Base-by-base conservation (phyloP, 2,797 vertebrate species). In the Nyctibius grandis region DNA sequence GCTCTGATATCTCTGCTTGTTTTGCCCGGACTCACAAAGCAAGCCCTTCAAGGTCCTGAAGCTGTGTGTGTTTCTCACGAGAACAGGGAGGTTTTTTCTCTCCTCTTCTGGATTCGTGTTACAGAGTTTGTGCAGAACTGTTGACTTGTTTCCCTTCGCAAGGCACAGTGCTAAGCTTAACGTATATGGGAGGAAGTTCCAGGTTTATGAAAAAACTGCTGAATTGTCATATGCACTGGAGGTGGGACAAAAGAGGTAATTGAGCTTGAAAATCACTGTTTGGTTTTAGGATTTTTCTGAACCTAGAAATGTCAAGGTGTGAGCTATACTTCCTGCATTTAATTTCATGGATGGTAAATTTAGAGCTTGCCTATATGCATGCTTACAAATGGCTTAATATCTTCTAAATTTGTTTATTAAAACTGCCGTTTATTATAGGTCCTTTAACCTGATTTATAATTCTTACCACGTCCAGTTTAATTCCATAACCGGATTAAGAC, bases 401-500 rank as follows among this genome's bases (percentile, higher is more conserved):
- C 34, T 85, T 90, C 60, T 69, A 67, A 79, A 79, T 82, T 70
- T 89, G 68, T 86, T 94, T 73, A 15, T 69, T 75, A 84, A 88
- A 84, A 34, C 47, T 73, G 40, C 21, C 15, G 61, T 86, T 95
- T 86, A 75, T 83, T 84, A 13, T 40, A 64, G 34, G 17, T 69
- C 36, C 47, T 92, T 92, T 63, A 92, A 73, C 60, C 61, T 73
- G 65, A 74, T 80, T 70, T 95, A 40, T 89, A 67, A 77, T n/a
- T 90, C 83, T 65, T 83, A 63, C 36, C 19, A 36, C 45, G 88
- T 87, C n/a, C 13, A 74, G n/a, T 82, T 87, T 83, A 92, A 89
- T 80, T 92, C 64, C 18, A 26, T 82, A 94, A 93, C 75, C 42
- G 85, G 89, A 83, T 92, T 75, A 93, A 93, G 89, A 65, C n/a